Percentiles rank a stretch among this genome's conserved stretches.
phyloP scores from a whole-genome alignment of 1,140 invertebrate species.

The Metaphire vulgaris region DNA sequence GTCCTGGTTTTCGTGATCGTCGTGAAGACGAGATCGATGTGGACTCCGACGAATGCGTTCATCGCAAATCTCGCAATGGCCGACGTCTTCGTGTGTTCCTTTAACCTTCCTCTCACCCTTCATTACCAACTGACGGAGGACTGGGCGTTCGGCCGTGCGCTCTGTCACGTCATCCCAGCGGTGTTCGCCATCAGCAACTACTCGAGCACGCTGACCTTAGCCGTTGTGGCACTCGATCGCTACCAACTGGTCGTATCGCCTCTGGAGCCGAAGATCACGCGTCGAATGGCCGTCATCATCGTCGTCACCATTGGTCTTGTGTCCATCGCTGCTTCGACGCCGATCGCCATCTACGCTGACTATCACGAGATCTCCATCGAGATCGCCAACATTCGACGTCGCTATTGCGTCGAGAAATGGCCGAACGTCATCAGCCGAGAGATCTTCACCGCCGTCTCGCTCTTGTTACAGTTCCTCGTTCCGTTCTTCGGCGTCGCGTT shows the following conservation, averaged over 20 bases:
- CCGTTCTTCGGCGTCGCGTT: constrained; percentile 29
- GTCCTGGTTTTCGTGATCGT: constrained; percentile 27
- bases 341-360: constrained; percentile 22
- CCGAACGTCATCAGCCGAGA: constrained; percentile 23
- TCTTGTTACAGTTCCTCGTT: constrained; percentile 30
- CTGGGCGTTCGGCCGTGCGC: constrained; percentile 22
- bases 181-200: constrained; percentile 24
- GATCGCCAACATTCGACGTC: constrained; percentile 16
- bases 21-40: constrained; percentile 23
- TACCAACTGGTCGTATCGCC: constrained; percentile 26
- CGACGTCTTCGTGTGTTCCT: constrained; percentile 24
- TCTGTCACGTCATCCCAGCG: constrained; percentile 25
- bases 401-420: constrained; percentile 31
- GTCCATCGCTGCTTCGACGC: constrained; percentile 13
- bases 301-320: constrained; percentile 22
- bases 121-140: constrained; percentile 25
- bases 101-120: constrained; percentile 26
- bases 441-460: constrained; percentile 27
- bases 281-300: constrained; percentile 20
- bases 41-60: constrained; percentile 31
- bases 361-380: constrained; percentile 7
- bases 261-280: constrained; percentile 21
- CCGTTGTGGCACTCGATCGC: constrained; percentile 27
- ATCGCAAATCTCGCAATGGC: too few species aligned
- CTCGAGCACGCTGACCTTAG: constrained; percentile 20